A percentile compares a stretch with the other conserved stretches of the same genome.
These are phyloP conservation scores for Pelodytes ibericus DNA, from an alignment of 2,797 vertebrate genomes.

Conservation along the genomic window DNA sequence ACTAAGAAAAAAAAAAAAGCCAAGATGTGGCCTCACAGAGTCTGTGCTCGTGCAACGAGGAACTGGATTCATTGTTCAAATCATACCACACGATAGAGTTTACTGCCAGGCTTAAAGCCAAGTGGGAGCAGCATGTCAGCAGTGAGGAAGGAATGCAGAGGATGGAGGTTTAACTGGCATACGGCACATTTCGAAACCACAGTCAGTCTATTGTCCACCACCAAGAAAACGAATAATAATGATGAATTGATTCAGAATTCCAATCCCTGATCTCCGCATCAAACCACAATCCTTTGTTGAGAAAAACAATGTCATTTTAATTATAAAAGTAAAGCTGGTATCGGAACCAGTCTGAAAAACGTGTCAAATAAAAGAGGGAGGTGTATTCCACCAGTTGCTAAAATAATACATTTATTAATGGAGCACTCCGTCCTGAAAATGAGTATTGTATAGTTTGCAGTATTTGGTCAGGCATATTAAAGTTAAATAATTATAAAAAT, in stretches of 20 bases:
- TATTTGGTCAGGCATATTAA: too few species aligned
- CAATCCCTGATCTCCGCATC: neutral
- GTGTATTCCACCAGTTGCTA: too few species aligned
- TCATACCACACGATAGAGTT: slow-evolving; percentile 69
- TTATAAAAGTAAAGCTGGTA: too few species aligned
- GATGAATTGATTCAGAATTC: slow-evolving; percentile 59
- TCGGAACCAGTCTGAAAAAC: too few species aligned
- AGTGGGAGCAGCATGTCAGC: slow-evolving; percentile 66
- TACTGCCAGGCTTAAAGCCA: slow-evolving; percentile 67
- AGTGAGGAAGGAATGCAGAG: slow-evolving; percentile 62
- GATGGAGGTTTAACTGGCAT: slow-evolving; percentile 44
- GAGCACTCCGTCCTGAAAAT: too few species aligned
- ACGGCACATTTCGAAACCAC: slow-evolving; percentile 60
- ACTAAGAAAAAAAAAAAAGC: too few species aligned
- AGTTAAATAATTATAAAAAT: too few species aligned
- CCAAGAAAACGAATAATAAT: slow-evolving; percentile 48
- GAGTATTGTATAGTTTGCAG: too few species aligned
- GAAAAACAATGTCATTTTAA: neutral
- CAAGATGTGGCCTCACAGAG: slow-evolving; percentile 74
- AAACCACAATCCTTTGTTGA: neutral
- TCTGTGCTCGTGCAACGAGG: slow-evolving; percentile 59
- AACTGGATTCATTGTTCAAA: slow-evolving; percentile 60
- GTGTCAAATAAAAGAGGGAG: too few species aligned
- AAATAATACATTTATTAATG: too few species aligned
- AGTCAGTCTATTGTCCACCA: slow-evolving; percentile 66